Evolutionary conservation across 2,888 invertebrate species (phyloP).

Genomic region (Gandaritis pyraliata): DNA sequence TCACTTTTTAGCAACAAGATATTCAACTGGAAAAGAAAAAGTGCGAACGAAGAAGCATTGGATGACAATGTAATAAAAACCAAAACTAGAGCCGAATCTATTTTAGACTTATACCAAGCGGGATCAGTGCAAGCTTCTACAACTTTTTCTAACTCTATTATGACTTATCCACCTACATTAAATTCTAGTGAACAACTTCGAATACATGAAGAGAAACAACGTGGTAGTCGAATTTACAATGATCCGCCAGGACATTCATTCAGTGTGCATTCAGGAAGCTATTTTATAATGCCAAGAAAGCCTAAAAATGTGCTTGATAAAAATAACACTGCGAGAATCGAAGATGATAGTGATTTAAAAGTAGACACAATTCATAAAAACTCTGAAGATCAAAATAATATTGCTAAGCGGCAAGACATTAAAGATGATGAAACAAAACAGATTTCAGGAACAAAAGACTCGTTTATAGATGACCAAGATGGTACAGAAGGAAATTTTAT

Average conservation of each 20-base stretch:
- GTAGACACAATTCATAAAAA: background rate
- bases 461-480: slow-evolving; percentile 1
- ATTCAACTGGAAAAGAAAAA: slow-evolving; percentile 42
- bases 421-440: background rate
- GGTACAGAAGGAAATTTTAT: background rate
- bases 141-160: slow-evolving; percentile 56
- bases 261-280: slow-evolving; percentile 47
- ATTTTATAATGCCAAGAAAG: slow-evolving; percentile 54
- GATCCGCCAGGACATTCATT: slow-evolving; percentile 38
- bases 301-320: slow-evolving; percentile 34
- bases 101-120: slow-evolving; percentile 44
- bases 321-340: slow-evolving; percentile 17
- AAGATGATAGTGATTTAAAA: slow-evolving; percentile 21
- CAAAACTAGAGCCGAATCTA: slow-evolving; percentile 38
- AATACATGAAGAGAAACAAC: slow-evolving; percentile 40
- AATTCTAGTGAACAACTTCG: slow-evolving; percentile 43
- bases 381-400: slow-evolving; percentile 2
- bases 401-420: background rate
- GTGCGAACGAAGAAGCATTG: slow-evolving; percentile 20
- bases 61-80: slow-evolving; percentile 31
- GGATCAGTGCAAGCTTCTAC: slow-evolving; percentile 38
- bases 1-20: slow-evolving; percentile 42
- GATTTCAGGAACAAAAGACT: background rate
- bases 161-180: slow-evolving; percentile 61
- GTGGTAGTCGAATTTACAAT: slow-evolving; percentile 15